Evolutionary conservation across 2,888 invertebrate genomes (phyloP).

Genomic region (Pseudococcus viburni): DNA sequence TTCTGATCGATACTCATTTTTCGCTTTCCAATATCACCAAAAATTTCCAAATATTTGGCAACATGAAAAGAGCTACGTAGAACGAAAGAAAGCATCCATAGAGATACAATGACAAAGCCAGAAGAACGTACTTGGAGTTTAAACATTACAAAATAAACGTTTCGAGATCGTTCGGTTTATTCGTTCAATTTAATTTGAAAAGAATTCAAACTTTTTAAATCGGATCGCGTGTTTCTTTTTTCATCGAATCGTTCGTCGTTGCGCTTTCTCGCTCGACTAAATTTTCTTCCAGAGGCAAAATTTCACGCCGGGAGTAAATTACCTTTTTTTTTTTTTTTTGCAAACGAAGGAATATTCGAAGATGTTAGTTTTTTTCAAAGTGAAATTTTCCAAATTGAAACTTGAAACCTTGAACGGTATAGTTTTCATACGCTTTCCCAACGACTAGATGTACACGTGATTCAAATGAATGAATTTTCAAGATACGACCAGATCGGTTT

Average conservation of each 20-base stretch:
- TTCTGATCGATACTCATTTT: no score
- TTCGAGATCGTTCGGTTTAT: slow-evolving; percentile 28
- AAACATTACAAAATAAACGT: slow-evolving; percentile 18
- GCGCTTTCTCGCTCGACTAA: slow-evolving; percentile 23
- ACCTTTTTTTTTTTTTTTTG: background rate
- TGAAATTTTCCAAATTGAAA: slow-evolving; percentile 29
- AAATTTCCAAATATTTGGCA: no score
- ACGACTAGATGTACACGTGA: background rate
- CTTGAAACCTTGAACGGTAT: background rate
- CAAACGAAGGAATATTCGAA: background rate
- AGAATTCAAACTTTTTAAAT: slow-evolving; percentile 48
- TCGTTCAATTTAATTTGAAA: slow-evolving; percentile 48
- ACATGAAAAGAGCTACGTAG: no score
- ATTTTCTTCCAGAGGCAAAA: background rate
- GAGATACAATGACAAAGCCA: background rate
- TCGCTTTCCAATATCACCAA: no score
- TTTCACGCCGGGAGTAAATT: slow-evolving; percentile 9
- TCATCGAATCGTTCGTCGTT: background rate
- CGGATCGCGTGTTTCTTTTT: background rate
- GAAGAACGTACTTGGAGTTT: background rate
- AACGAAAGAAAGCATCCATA: background rate
- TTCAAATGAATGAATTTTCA: background rate
- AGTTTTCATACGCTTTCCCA: background rate
- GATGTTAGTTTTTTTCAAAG: background rate
- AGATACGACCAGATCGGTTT: background rate